phyloP scores from a whole-genome alignment of 1,140 invertebrate species.

The Cardiocondyla obscurior region DNA sequence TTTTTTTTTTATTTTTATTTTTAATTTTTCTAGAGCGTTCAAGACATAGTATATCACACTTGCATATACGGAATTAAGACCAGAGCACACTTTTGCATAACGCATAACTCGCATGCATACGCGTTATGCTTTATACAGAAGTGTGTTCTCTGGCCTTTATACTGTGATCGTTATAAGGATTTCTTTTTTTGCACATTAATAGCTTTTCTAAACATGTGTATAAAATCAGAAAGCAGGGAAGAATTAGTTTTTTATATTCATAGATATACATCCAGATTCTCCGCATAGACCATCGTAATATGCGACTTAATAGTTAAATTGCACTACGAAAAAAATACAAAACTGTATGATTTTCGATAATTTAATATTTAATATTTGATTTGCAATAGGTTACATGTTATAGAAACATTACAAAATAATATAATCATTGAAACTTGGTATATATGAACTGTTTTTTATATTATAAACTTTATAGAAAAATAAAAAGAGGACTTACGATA shows the following conservation, averaged over 20 bases:
- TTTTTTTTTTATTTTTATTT: too few relatives aligned
- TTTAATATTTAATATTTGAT: slow-evolving; percentile 7
- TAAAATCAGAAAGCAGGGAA: not conserved
- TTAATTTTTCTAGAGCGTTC: too few relatives aligned
- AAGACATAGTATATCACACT: too few relatives aligned
- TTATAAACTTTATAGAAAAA: slow-evolving; percentile 33
- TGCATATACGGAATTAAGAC: too few relatives aligned
- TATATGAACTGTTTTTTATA: slow-evolving; percentile 34
- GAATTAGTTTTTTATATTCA: not conserved
- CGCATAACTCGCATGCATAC: too few relatives aligned
- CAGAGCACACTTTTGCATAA: too few relatives aligned
- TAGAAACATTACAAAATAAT: not conserved
- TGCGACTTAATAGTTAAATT: not conserved
- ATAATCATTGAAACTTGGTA: slow-evolving; percentile 23
- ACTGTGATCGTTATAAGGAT: not conserved
- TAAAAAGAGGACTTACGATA: slow-evolving; percentile 6
- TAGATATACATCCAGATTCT: not conserved
- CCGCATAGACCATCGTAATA: not conserved
- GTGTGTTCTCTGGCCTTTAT: too few relatives aligned
- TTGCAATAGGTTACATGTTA: not conserved
- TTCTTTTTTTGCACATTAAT: not conserved
- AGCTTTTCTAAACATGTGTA: not conserved
- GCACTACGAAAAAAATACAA: not conserved
- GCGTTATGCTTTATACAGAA: too few relatives aligned
- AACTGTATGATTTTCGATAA: slow-evolving; percentile 20